Base-by-base conservation (phyloP, 1,140 invertebrate species). In the Lepidurus arcticus region DNA sequence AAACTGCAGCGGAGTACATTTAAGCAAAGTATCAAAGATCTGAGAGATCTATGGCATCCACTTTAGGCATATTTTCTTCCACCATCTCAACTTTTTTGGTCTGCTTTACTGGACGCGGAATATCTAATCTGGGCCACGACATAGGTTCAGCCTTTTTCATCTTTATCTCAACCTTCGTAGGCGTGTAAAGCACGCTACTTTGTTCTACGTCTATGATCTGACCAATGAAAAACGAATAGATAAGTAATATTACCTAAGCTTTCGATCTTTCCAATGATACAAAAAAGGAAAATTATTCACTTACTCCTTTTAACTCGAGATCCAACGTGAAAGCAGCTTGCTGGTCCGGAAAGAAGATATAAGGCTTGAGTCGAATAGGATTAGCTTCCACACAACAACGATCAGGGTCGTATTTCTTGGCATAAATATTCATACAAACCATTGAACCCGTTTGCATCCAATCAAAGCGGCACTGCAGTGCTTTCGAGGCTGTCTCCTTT, bases 101-200 rank as follows among this genome's bases (percentile, higher is more conserved):
- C 16, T 74, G 53, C 42, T 74, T 76, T 76, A 75, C 82, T 53
- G 16, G 43, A 80, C 87, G 85, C 4, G 90, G 89, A 81, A 93
- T 88, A 82, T 92, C 89, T 10, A 96, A 83, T 81, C 90, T 90
- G 3, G 87, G 82, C 97, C 97, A 99, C 74, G 90, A 90, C 24
- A 91, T 90, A 3, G 91, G 87, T 82, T 95, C 93, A 1, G 89
- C 90, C 87, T 99, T 98, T 80, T 91, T 92, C 82, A 99, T 83
- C 82, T 93, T 95, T 11, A 99, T 93, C 87, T 99, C 97, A 24
- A 98, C 90, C 90, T 99, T 99, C n/a, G 95, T 93, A 75, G 92
- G 92, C 80, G 92, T 87, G 90, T 98, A 94, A 16, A 89, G 89
- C 1, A 92, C 93, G 80, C 85, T 88, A 82, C 93, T 93, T 77